A percentile compares a stretch with the other conserved stretches of the same genome.
These are phyloP conservation scores for Apteryx owenii DNA, from an alignment of 2,113 vertebrate genomes.

Conservation along the genomic window DNA sequence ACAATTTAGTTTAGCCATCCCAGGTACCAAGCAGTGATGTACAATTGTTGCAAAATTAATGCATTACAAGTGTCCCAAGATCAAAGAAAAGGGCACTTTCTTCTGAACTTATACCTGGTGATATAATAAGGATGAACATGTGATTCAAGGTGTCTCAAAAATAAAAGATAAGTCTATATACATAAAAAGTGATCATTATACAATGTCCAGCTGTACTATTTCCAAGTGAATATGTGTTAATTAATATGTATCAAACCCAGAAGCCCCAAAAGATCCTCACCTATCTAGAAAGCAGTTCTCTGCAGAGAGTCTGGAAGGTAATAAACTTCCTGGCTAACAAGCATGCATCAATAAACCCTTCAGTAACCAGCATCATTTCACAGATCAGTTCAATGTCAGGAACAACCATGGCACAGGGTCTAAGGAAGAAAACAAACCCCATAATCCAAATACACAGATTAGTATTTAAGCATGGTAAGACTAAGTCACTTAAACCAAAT, in stretches of 20 bases:
- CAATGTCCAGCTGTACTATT: background rate
- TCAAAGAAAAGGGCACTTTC: background rate
- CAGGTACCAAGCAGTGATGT: background rate
- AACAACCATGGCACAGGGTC: constrained; percentile 86
- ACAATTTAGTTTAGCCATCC: background rate
- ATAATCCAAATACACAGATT: background rate
- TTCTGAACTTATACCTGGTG: background rate
- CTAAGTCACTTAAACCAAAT: constrained; percentile 31
- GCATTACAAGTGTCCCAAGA: background rate
- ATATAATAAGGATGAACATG: background rate
- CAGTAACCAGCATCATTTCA: constrained; percentile 87
- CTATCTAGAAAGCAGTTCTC: constrained; percentile 87
- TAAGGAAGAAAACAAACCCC: constrained; percentile 30
- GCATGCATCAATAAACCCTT: constrained; percentile 80
- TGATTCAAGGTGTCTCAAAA: background rate
- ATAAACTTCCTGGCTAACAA: constrained; percentile 83
- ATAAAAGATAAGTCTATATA: background rate
- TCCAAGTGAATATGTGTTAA: background rate
- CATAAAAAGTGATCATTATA: background rate
- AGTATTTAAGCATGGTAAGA: constrained; percentile 10
- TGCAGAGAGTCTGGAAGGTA: constrained; percentile 80
- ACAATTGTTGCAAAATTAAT: background rate
- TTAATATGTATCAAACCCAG: background rate
- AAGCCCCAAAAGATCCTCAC: constrained; percentile 58
- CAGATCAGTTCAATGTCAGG: constrained; percentile 87